Evolutionary conservation across 2,113 vertebrate species (phyloP).

Genomic region (Xiphorhynchus elegans): DNA sequence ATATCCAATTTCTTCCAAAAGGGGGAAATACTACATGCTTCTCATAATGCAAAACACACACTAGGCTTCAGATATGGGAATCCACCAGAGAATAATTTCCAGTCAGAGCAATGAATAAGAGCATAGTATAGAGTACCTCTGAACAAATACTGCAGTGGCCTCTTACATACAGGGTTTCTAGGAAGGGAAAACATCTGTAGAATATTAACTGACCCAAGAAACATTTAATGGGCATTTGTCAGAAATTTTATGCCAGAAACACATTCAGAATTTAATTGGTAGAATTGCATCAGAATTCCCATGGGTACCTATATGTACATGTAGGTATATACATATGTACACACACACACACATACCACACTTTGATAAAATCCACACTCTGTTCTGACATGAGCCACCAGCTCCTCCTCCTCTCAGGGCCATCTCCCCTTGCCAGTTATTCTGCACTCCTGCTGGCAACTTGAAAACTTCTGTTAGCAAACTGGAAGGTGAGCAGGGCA

Average conservation of each 20-base stretch:
- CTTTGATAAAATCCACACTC: neutral
- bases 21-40: neutral
- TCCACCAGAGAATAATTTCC: conserved; percentile 6
- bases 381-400: neutral
- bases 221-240: neutral
- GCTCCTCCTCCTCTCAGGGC: neutral
- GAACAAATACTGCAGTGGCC: conserved; percentile 28
- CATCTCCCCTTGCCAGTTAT: neutral
- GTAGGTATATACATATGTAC: neutral
- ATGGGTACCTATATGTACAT: rapidly evolving
- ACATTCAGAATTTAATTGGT: neutral
- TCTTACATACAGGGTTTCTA: conserved; percentile 12
- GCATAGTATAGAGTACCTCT: neutral
- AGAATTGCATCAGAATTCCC: neutral
- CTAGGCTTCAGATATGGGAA: conserved; percentile 23
- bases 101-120: neutral
- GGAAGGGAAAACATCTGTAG: conserved; percentile 51
- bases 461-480: neutral
- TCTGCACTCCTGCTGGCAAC: neutral
- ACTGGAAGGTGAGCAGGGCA: neutral
- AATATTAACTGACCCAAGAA: conserved; percentile 11
- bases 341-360: neutral
- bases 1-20: neutral
- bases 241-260: neutral
- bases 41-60: conserved; percentile 17